Evolutionary conservation across 1,140 invertebrate species (phyloP).

Genomic region (Bombus balteatus): DNA sequence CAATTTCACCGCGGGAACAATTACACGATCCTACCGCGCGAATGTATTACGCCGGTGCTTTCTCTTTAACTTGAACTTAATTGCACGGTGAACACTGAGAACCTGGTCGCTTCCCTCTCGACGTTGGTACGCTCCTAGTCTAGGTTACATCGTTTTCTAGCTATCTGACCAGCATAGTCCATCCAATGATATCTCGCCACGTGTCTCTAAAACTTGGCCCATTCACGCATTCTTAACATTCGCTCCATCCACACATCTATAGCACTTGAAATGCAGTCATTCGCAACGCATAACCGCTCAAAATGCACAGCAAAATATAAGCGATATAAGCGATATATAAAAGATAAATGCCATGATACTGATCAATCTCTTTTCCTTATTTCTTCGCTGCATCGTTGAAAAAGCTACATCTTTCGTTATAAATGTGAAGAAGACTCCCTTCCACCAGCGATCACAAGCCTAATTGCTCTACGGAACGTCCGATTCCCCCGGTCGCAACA

Average conservation of each 20-base stretch:
- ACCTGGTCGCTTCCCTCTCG: slow-evolving; percentile 33
- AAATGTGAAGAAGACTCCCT: background rate
- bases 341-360: too few relatives aligned
- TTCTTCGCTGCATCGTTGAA: too few relatives aligned
- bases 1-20: slow-evolving; percentile 51
- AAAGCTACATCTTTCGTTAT: too few relatives aligned
- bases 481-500: background rate
- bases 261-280: too few relatives aligned
- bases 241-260: fast-evolving
- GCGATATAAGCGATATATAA: too few relatives aligned
- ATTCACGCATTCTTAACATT: too few relatives aligned
- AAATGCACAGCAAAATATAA: too few relatives aligned
- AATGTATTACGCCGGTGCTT: slow-evolving; percentile 42
- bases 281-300: too few relatives aligned
- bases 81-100: slow-evolving; percentile 17
- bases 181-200: background rate
- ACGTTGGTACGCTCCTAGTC: background rate
- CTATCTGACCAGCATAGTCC: background rate
- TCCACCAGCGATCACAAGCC: too few relatives aligned
- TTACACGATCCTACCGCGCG: slow-evolving; percentile 22
- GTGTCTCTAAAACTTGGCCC: too few relatives aligned
- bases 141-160: slow-evolving; percentile 14
- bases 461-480: background rate
- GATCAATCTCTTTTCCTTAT: too few relatives aligned
- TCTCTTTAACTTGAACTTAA: slow-evolving; percentile 55